Evolutionary conservation across 1,140 invertebrate species (phyloP).

Genomic region (Drosophila oshimai): DNA sequence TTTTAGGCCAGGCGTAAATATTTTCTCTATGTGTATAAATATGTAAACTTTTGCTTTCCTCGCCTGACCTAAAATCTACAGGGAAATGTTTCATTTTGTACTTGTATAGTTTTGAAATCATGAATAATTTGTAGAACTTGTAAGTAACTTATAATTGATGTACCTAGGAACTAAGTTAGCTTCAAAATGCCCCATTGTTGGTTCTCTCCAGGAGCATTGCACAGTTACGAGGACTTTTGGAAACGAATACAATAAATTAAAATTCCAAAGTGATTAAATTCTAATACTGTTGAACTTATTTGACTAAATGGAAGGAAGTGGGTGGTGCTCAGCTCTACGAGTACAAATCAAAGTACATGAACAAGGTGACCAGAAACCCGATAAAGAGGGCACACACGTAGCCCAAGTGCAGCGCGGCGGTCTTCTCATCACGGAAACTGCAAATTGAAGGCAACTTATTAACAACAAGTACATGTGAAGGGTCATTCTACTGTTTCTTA

Average conservation of each 20-base stretch:
- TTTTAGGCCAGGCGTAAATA: background rate
- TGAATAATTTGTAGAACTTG: slow-evolving; percentile 17
- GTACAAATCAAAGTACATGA: slow-evolving; percentile 55
- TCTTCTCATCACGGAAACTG: slow-evolving; percentile 43
- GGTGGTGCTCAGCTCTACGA: background rate
- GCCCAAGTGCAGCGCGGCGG: slow-evolving; percentile 41
- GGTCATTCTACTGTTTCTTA: slow-evolving; percentile 19
- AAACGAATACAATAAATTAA: slow-evolving; percentile 13
- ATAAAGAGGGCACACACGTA: slow-evolving; percentile 58
- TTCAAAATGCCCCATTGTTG: background rate
- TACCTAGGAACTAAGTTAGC: slow-evolving; percentile 43
- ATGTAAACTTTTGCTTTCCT: background rate
- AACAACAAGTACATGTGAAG: background rate
- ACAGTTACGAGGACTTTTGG: slow-evolving; percentile 43
- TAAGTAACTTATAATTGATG: slow-evolving; percentile 12
- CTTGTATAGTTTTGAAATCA: slow-evolving; percentile 28
- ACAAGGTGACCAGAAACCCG: slow-evolving; percentile 48
- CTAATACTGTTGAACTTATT: slow-evolving; percentile 49
- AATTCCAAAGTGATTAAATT: slow-evolving; percentile 12
- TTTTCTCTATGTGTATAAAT: background rate
- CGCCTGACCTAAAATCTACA: background rate
- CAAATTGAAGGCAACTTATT: slow-evolving; percentile 3
- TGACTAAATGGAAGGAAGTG: slow-evolving; percentile 13
- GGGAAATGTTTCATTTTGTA: slow-evolving; percentile 55
- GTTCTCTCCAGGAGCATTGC: slow-evolving; percentile 45